These are phyloP conservation scores for Passer domesticus DNA, from an alignment of 2,113 vertebrate species.

Conservation along the genomic window DNA sequence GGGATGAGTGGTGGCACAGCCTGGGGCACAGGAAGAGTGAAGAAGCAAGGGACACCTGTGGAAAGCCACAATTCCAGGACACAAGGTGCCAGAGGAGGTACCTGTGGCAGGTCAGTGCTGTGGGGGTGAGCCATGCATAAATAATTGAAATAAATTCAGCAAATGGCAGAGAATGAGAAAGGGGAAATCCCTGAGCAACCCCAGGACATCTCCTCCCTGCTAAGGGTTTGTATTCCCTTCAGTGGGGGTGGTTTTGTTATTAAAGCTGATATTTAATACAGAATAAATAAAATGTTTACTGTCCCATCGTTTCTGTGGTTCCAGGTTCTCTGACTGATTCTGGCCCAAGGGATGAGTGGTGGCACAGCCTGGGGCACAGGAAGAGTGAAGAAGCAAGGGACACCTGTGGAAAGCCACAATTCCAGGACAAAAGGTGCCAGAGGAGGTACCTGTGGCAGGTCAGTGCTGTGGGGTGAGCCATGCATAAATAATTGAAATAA, in stretches of 20 bases:
- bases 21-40: neutral
- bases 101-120: neutral
- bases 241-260: neutral
- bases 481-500: neutral
- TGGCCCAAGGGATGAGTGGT: neutral
- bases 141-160: neutral
- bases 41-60: neutral
- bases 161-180: neutral
- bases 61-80: neutral
- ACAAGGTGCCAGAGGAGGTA: neutral
- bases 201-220: neutral
- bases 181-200: neutral
- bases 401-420: neutral
- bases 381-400: neutral
- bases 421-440: neutral
- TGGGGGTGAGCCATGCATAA: neutral
- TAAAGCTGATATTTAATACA: fast-evolving
- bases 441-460: neutral
- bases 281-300: neutral
- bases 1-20: neutral
- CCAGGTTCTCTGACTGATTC: neutral
- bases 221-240: neutral
- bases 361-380: neutral
- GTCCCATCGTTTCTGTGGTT: neutral
- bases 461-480: neutral